Evolutionary conservation across 2,797 vertebrate species (phyloP), one percentile per base, ranked within the genome.

Genomic region (Phyllotis vaccarum): DNA sequence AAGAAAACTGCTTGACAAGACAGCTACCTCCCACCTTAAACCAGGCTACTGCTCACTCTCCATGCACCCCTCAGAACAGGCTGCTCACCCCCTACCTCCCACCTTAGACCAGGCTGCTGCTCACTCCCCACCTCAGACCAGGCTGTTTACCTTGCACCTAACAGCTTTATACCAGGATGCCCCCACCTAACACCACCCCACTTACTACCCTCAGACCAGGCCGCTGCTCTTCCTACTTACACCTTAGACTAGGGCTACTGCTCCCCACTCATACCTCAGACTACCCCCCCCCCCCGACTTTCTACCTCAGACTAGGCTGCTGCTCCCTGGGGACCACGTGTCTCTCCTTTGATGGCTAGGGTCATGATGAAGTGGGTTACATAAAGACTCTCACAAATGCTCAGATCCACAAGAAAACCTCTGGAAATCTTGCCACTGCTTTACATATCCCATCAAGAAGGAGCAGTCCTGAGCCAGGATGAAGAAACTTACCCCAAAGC

Each of bases 361-460:
- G 64, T 24, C 14, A 2, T 1, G 2, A 10, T 9, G 17, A n/a
- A 2, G 1, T 22, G 22, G 7, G 3, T 24, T 9, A 49, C 10
- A 5, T 4, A 17, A 12, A 40, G 37, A 6, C 22, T 37, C 34
- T 64, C 89, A 56, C 6, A 16, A 70, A 16, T 21, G 54, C 82
- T 31, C 16, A 40, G 29, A 3, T 12, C 68, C 1, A 13, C 0
- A 1, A 21, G 10, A n/a, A 37, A 13, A 56, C 34, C 72, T 56
- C 27, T 0, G 83, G 31, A 74, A 62, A 74, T 56, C 40, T 17
- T 3, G 24, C 24, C 62, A 13, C 5, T 8, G 9, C 1, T 6
- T 12, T 0, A 1, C 2, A 22, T 5, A 17, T 62, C 8, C 29
- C 1, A n/a, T 46, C n/a, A 12, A 58, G 49, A 34, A 9, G 27